Evolutionary conservation across 1,140 invertebrate species (phyloP).

Genomic region (Tigriopus japonicus): DNA sequence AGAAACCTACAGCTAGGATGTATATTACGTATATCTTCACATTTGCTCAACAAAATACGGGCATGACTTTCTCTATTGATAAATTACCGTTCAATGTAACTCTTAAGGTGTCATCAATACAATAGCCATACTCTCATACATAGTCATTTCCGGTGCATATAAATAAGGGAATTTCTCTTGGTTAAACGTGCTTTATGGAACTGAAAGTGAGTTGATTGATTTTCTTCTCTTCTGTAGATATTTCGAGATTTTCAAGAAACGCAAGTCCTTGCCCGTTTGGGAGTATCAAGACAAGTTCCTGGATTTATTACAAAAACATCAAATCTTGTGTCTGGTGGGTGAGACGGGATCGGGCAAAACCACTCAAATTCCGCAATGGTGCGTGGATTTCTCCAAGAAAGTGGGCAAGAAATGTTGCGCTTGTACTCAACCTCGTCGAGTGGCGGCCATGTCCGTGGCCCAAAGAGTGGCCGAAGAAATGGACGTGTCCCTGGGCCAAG

Average conservation of each 20-base stretch:
- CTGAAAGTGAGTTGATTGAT: no score
- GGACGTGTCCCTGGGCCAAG: conserved; percentile 88
- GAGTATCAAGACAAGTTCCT: conserved; percentile 93
- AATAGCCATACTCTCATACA: no score
- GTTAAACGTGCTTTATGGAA: no score
- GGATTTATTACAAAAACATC: conserved; percentile 66
- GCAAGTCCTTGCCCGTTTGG: conserved; percentile 85
- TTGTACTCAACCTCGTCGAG: conserved; percentile 85
- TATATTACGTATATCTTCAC: no score
- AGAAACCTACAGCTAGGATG: no score
- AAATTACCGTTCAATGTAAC: no score
- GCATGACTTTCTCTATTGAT: no score
- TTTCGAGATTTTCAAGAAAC: conserved; percentile 60
- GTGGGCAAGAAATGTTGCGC: conserved; percentile 63
- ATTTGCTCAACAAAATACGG: no score
- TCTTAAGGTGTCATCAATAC: no score
- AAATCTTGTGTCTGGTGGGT: conserved; percentile 81
- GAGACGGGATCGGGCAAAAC: conserved; percentile 96
- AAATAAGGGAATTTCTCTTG: no score
- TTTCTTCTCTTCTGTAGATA: conserved; percentile 31
- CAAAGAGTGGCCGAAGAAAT: conserved; percentile 97
- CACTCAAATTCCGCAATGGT: conserved; percentile 45
- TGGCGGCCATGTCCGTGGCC: conserved; percentile 82
- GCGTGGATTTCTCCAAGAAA: conserved; percentile 64
- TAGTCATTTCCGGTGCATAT: no score